phyloP scores from a whole-genome alignment of 2,113 vertebrate genomes.

The Psephotus haematonotus region DNA sequence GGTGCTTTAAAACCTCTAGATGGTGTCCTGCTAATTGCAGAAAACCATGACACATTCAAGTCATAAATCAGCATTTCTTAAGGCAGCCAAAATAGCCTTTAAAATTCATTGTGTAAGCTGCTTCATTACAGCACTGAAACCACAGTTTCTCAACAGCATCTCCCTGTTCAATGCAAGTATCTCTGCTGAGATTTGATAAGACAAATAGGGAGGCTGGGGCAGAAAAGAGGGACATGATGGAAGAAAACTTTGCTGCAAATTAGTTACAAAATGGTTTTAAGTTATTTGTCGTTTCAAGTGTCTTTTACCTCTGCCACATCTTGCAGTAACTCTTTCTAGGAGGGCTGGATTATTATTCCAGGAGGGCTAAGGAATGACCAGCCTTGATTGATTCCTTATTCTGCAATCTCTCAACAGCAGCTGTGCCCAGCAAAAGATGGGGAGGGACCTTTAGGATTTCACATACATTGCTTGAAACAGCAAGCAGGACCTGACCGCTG shows the following conservation, averaged over 20 bases:
- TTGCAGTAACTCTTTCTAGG: not conserved
- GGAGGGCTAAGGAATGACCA: not conserved
- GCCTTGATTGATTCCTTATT: not conserved
- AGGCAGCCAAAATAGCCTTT: conserved; percentile 3
- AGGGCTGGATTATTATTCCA: not conserved
- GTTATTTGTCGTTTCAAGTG: not conserved
- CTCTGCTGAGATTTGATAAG: not conserved
- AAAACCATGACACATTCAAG: not conserved
- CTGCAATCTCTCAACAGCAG: not conserved
- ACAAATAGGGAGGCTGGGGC: not conserved
- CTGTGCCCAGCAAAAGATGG: not conserved
- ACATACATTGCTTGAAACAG: not conserved
- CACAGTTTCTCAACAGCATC: not conserved
- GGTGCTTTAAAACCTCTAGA: not conserved
- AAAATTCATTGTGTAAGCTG: not conserved
- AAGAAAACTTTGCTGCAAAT: not conserved
- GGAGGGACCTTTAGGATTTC: not conserved
- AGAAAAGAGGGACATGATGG: not conserved
- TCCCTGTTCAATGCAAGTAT: not conserved
- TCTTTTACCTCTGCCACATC: not conserved
- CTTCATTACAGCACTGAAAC: not conserved
- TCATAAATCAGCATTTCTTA: conserved; percentile 23
- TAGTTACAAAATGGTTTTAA: not conserved
- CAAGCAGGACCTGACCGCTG: not conserved
- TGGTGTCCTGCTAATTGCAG: conserved; percentile 2